A percentile compares a stretch with the other conserved stretches of the same genome.
Conservation (phyloP, 2,888 invertebrate genomes). For the Merodon equestris region DNA sequence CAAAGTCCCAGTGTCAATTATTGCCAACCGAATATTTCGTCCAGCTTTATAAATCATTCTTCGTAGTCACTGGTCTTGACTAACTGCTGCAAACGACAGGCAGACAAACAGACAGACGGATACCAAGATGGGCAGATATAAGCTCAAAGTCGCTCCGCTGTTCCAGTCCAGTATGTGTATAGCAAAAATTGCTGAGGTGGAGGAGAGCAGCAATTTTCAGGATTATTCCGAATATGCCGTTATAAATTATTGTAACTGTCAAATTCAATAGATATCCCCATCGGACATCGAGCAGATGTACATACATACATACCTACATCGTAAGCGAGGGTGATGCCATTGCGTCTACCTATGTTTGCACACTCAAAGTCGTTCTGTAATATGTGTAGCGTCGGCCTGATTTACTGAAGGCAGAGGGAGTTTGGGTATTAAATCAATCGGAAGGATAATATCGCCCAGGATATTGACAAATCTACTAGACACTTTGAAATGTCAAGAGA, state of each 20-base stretch:
- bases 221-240: slow-evolving; percentile 50
- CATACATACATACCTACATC: too few relatives aligned
- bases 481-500: slow-evolving; percentile 45
- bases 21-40: slow-evolving; percentile 52
- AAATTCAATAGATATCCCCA: slow-evolving; percentile 68
- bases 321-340: background rate
- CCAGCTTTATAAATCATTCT: slow-evolving; percentile 58
- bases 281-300: slow-evolving; percentile 61
- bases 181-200: background rate
- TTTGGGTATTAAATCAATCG: slow-evolving; percentile 60
- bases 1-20: slow-evolving; percentile 35
- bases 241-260: slow-evolving; percentile 69
- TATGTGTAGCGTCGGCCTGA: slow-evolving; percentile 52
- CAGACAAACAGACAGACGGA: background rate
- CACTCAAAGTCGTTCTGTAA: slow-evolving; percentile 1
- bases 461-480: slow-evolving; percentile 67
- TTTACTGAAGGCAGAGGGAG: too few relatives aligned
- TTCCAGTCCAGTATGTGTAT: too few relatives aligned
- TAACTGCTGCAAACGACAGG: too few relatives aligned
- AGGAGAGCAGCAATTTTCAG: slow-evolving; percentile 54
- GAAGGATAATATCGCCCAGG: slow-evolving; percentile 63
- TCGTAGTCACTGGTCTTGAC: too few relatives aligned
- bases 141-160: background rate
- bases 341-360: background rate
- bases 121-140: background rate